Percentiles rank a stretch among this genome's conserved stretches.
Conservation (phyloP, 2,888 invertebrate species). For the Macrosiphum euphorbiae region DNA sequence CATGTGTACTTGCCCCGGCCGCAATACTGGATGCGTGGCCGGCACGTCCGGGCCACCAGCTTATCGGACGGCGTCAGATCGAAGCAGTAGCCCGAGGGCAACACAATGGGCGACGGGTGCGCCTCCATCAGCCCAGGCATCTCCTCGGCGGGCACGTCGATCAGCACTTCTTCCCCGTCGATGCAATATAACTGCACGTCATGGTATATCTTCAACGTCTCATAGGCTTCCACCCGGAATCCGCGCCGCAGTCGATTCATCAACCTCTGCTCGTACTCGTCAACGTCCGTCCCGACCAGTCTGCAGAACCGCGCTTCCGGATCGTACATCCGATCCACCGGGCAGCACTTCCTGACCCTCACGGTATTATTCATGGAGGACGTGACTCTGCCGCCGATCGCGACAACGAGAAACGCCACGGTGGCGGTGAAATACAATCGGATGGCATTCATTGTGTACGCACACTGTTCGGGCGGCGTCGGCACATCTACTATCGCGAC, state of each 20-base stretch:
- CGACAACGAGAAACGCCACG: background rate
- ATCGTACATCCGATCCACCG: constrained; percentile 66
- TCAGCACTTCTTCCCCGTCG: no score
- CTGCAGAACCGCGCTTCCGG: constrained; percentile 66
- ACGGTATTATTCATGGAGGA: background rate
- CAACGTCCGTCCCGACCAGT: background rate
- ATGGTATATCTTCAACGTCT: no score
- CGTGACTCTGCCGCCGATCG: background rate
- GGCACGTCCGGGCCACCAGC: constrained; percentile 68
- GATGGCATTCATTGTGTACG: background rate
- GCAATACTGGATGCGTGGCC: constrained; percentile 30
- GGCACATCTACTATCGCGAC: background rate
- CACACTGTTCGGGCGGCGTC: background rate
- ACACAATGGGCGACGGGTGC: constrained; percentile 60
- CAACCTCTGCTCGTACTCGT: background rate
- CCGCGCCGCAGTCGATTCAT: background rate
- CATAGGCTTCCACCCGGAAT: no score
- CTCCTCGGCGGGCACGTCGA: no score
- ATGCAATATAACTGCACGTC: no score
- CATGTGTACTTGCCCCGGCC: constrained; percentile 44
- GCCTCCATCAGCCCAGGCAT: no score
- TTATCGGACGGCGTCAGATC: constrained; percentile 44
- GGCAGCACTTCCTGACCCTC: constrained; percentile 67
- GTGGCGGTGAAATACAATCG: constrained; percentile 12
- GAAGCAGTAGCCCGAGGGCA: background rate